These are phyloP conservation scores for Orthosia gothica DNA, from an alignment of 2,888 invertebrate genomes.

Conservation along the genomic window DNA sequence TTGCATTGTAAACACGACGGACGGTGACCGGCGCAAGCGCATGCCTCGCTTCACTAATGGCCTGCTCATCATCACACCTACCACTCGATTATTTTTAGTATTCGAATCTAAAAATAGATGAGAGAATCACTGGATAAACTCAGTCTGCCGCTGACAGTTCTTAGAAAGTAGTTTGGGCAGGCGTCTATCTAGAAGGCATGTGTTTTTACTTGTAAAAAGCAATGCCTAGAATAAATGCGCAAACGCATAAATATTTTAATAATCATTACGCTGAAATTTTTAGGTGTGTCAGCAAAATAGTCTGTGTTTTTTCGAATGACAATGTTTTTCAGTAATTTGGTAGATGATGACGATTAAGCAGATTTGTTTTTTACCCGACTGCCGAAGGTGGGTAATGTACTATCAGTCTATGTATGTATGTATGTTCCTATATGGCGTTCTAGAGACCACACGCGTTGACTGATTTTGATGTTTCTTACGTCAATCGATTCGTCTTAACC, in stretches of 20 bases:
- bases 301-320: neutral
- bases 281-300: neutral
- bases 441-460: too few species aligned
- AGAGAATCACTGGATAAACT: slow-evolving; percentile 25
- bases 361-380: too few species aligned
- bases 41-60: slow-evolving; percentile 74
- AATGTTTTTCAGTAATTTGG: neutral
- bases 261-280: neutral
- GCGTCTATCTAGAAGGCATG: slow-evolving; percentile 8
- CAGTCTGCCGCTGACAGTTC: slow-evolving; percentile 10
- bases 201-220: slow-evolving; percentile 25
- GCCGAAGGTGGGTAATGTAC: too few species aligned
- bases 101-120: slow-evolving; percentile 57
- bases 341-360: neutral
- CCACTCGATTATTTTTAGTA: slow-evolving; percentile 65
- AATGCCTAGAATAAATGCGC: slow-evolving; percentile 1
- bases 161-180: slow-evolving; percentile 22
- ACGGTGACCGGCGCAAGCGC: slow-evolving; percentile 70
- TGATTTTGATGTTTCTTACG: too few species aligned
- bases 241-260: neutral
- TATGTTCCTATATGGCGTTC: too few species aligned
- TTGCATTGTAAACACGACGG: slow-evolving; percentile 82
- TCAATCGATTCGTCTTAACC: too few species aligned
- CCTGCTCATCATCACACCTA: slow-evolving; percentile 68
- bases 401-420: too few species aligned